Evolutionary conservation across 2,113 vertebrate species (phyloP).

Genomic region (Pycnonotus jocosus): DNA sequence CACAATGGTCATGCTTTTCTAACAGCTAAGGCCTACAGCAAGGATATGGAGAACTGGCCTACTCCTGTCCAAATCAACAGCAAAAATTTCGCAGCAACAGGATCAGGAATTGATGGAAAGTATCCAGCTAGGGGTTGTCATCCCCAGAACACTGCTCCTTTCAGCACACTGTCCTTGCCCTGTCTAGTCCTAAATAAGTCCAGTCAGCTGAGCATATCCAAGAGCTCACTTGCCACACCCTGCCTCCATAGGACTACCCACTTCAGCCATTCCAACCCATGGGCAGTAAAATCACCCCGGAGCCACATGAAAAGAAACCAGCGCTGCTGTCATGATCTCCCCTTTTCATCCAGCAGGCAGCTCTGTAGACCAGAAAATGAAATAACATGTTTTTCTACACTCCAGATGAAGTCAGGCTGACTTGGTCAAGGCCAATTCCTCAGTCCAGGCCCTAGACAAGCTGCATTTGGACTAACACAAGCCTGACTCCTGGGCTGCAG

Average conservation of each 20-base stretch:
- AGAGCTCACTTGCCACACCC: background rate
- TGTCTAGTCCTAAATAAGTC: background rate
- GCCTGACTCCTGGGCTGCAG: fast-evolving
- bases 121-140: fast-evolving
- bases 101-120: background rate
- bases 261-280: background rate
- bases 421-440: background rate
- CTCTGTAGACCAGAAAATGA: background rate
- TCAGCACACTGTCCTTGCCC: background rate
- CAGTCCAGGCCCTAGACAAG: background rate
- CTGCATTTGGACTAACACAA: fast-evolving
- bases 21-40: background rate
- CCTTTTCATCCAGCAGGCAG: background rate
- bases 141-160: background rate
- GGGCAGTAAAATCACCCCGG: fast-evolving
- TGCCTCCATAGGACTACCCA: fast-evolving
- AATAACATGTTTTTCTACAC: background rate
- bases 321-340: fast-evolving
- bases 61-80: background rate
- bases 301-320: background rate
- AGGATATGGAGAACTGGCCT: background rate
- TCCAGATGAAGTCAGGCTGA: background rate
- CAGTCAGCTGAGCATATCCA: background rate
- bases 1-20: fast-evolving
- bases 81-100: background rate